phyloP scores from a whole-genome alignment of 2,113 vertebrate species.

The cattle (Bos taurus) region DNA sequence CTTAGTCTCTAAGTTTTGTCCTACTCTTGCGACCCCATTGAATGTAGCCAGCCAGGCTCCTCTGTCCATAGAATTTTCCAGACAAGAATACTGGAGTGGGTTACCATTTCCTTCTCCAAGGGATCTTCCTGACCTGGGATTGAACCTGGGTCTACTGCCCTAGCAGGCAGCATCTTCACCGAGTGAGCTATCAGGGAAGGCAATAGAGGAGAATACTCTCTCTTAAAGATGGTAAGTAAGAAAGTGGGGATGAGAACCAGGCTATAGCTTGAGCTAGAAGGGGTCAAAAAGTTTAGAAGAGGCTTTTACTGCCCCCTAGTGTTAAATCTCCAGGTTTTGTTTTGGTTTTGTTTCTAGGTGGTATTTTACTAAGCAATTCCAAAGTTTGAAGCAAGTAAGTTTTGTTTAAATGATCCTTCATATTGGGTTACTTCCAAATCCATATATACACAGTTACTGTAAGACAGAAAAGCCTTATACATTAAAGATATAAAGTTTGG shows the following conservation, averaged over 20 bases:
- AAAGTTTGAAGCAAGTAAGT: neutral
- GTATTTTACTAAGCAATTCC: neutral
- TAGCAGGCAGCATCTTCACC: neutral
- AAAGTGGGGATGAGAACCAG: neutral
- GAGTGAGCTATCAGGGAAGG: neutral
- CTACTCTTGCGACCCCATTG: neutral
- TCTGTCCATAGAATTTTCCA: neutral
- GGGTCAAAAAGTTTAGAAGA: neutral
- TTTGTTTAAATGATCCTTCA: neutral
- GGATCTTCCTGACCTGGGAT: neutral
- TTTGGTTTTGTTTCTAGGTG: neutral
- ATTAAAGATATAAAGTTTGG: neutral
- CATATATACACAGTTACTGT: neutral
- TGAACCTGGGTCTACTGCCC: neutral
- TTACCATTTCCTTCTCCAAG: neutral
- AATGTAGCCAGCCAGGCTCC: neutral
- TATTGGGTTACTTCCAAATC: neutral
- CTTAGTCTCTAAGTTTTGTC: accelerated
- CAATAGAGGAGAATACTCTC: neutral
- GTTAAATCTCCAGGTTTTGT: neutral
- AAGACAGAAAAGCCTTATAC: neutral
- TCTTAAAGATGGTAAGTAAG: neutral
- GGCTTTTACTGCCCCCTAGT: conserved; percentile 34
- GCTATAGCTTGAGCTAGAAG: neutral
- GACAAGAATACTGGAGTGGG: neutral